Evolutionary conservation across 2,888 invertebrate genomes (phyloP).

Genomic region (Tipula vernalis): DNA sequence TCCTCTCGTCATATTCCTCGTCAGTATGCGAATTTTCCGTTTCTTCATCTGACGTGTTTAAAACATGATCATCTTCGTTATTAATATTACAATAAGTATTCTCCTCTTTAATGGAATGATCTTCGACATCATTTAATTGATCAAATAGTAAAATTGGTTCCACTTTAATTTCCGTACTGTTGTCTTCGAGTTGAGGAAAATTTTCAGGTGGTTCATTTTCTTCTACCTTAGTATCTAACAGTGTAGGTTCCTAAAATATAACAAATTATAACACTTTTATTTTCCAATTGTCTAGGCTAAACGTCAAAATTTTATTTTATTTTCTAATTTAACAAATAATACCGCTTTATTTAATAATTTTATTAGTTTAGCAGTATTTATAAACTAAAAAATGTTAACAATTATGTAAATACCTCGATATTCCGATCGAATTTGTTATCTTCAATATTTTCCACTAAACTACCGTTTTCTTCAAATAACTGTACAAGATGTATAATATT

Average conservation of each 20-base stretch:
- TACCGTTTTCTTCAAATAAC: not conserved
- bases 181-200: not conserved
- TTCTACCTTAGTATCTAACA: not conserved
- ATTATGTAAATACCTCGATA: not conserved
- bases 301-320: not conserved
- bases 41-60: not conserved
- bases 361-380: not conserved
- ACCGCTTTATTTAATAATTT: not conserved
- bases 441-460: not conserved
- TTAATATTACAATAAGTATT: not conserved
- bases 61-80: not conserved
- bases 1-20: not conserved
- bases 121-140: not conserved
- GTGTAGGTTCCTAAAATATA: not conserved
- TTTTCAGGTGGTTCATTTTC: not conserved
- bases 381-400: not conserved
- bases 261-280: not conserved
- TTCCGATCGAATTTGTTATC: not conserved
- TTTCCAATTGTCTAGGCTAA: not conserved
- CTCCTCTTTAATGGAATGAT: not conserved
- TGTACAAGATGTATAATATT: not conserved
- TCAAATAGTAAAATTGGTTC: not conserved
- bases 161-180: not conserved
- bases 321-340: not conserved
- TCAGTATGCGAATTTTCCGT: not conserved